Base-by-base conservation (phyloP, 2,797 vertebrate species). In the Sphaeramia orbicularis region DNA sequence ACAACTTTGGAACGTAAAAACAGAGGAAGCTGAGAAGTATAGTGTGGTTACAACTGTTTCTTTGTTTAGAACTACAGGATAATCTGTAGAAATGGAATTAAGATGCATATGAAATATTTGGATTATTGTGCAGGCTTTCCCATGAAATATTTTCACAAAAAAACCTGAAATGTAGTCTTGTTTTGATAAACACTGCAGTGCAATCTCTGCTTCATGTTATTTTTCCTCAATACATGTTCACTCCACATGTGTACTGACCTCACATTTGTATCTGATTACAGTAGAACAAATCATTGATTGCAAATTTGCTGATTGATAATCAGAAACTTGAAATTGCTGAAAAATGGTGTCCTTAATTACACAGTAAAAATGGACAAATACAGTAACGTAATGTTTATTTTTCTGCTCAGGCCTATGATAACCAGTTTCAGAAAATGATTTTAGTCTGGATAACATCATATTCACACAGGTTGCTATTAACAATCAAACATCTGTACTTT, bases 231-330 rank as follows among this genome's bases (percentile, higher is more conserved):
- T 48, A 24, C 44, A 30, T 6, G n/a, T 19, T 53, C 16, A 4
- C 18, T 21, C n/a, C 6, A 18, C 35, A 53, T 24, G 43, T 64
- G 41, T 55, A 53, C 21, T 45, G 49, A 36, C 37, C n/a, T 65
- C n/a, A 36, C 15, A 75, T 47, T 45, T 49, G 10, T 8, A 16
- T 58, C 7, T 52, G 45, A 57, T 42, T 47, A 51, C 13, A n/a
- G 47, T 24, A 11, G 30, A 58, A 45, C 18, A 54, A 74, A 52
- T 63, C 30, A 52, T 12, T 64, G 54, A 68, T 60, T 75, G 47
- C 41, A 49, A 62, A 40, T 69, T 66, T 70, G 61, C 10, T 79
- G 58, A 74, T 40, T 75, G 68, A 65, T 72, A 65, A 77, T 65
- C 48, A 74, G 42, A 55, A n/a, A 1, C n/a, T 54, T 24, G 8